Percentiles rank a stretch among this genome's conserved stretches.
Evolutionary conservation across 2,113 vertebrate genomes (phyloP).

Genomic region (Silurus asotus): DNA sequence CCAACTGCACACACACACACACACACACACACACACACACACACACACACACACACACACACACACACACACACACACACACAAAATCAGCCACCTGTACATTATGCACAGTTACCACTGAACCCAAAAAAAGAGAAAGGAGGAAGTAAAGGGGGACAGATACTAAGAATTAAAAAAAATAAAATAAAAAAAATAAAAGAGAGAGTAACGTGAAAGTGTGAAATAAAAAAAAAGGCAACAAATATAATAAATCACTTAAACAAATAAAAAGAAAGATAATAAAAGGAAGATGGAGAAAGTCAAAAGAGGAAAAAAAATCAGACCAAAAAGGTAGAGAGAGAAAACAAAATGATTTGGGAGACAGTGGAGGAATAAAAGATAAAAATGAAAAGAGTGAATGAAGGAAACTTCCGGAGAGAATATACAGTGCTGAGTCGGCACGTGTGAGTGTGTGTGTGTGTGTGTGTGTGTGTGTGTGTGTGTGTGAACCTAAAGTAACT

Average conservation of each 20-base stretch:
- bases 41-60: background rate
- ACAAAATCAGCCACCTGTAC: background rate
- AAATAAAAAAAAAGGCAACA: too few species aligned
- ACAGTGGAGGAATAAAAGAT: background rate
- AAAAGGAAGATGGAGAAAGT: background rate
- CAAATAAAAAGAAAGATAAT: background rate
- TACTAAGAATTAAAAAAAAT: too few species aligned
- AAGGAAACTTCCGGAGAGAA: background rate
- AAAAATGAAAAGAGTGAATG: background rate
- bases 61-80: background rate
- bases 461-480: background rate
- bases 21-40: conserved; percentile 10
- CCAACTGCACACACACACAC: conserved; percentile 76
- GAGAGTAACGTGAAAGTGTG: background rate
- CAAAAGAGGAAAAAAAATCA: background rate
- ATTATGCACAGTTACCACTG: background rate
- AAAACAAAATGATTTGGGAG: background rate
- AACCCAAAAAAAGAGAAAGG: too few species aligned
- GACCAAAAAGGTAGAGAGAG: background rate
- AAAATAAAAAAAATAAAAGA: too few species aligned
- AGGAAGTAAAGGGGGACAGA: conserved; percentile 21
- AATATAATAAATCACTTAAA: too few species aligned
- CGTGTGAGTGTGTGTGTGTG: background rate
- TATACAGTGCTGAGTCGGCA: background rate
- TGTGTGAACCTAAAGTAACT: background rate